These are phyloP conservation scores for Heliconius hortense DNA, from an alignment of 2,888 invertebrate species.

Conservation along the genomic window DNA sequence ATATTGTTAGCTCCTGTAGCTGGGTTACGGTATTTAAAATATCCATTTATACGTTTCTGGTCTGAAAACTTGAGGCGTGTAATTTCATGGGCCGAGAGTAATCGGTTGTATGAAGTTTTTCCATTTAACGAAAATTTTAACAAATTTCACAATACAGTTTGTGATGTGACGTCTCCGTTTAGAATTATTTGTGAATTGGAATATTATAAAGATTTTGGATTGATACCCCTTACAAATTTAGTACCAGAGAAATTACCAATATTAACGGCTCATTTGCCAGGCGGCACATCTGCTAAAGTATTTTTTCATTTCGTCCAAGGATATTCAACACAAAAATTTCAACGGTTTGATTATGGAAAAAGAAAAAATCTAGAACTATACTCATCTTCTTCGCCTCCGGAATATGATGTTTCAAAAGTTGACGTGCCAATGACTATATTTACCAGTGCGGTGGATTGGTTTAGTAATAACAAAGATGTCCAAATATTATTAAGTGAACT, in stretches of 20 bases:
- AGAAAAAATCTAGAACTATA: slow-evolving; percentile 54
- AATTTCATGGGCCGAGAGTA: slow-evolving; percentile 48
- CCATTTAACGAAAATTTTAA: slow-evolving; percentile 53
- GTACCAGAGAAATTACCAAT: slow-evolving; percentile 58
- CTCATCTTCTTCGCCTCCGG: slow-evolving; percentile 55
- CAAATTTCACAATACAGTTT: slow-evolving; percentile 58
- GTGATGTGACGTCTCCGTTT: slow-evolving; percentile 51
- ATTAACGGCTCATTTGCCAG: slow-evolving; percentile 66
- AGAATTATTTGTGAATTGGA: slow-evolving; percentile 62
- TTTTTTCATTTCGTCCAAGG: slow-evolving; percentile 68
- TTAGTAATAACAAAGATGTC: slow-evolving; percentile 59
- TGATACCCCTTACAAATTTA: slow-evolving; percentile 58
- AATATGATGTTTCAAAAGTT: slow-evolving; percentile 59
- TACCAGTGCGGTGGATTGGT: slow-evolving; percentile 67
- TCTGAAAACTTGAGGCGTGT: slow-evolving; percentile 52
- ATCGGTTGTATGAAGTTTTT: slow-evolving; percentile 63
- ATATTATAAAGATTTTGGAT: slow-evolving; percentile 60
- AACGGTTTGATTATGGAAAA: slow-evolving; percentile 62
- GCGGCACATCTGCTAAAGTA: slow-evolving; percentile 63
- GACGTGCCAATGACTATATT: slow-evolving; percentile 61
- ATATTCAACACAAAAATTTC: slow-evolving; percentile 60
- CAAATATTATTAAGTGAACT: slow-evolving; percentile 52
- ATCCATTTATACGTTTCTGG: slow-evolving; percentile 58
- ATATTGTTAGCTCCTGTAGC: slow-evolving; percentile 69
- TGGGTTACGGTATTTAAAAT: slow-evolving; percentile 56